phyloP scores from a whole-genome alignment of 2,888 invertebrate species.

The Salticus scenicus region DNA sequence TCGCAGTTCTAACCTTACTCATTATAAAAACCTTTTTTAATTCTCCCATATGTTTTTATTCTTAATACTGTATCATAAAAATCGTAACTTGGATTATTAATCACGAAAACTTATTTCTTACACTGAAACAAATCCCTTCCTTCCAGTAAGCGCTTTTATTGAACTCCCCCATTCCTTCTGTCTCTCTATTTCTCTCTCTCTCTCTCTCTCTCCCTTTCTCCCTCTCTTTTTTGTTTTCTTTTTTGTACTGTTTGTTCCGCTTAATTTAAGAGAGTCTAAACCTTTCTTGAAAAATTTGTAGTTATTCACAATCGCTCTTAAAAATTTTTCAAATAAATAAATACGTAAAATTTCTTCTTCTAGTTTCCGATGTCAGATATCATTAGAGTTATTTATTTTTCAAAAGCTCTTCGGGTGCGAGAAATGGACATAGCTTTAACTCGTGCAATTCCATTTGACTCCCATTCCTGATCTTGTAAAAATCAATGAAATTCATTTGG shows the following conservation, averaged over 20 bases:
- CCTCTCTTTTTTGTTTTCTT: neutral
- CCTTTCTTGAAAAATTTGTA: slow-evolving; percentile 7
- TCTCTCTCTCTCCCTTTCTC: too few relatives aligned
- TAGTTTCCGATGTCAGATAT: slow-evolving; percentile 40
- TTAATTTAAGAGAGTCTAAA: neutral
- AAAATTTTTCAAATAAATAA: slow-evolving; percentile 52
- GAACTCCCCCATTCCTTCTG: too few relatives aligned
- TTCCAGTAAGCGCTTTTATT: too few relatives aligned
- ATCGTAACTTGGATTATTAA: neutral
- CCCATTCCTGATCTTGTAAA: slow-evolving; percentile 54
- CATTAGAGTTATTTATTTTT: slow-evolving; percentile 48
- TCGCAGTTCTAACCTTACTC: too few relatives aligned
- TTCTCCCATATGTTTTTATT: neutral
- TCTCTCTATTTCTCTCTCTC: too few relatives aligned
- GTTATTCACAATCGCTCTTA: slow-evolving; percentile 52
- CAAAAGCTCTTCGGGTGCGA: slow-evolving; percentile 22
- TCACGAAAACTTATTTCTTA: neutral
- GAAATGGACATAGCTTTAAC: slow-evolving; percentile 12
- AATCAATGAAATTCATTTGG: slow-evolving; percentile 68
- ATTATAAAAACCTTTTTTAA: too few relatives aligned
- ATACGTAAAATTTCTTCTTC: slow-evolving; percentile 26
- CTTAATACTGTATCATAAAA: neutral
- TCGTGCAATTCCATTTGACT: slow-evolving; percentile 62
- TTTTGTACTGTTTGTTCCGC: neutral
- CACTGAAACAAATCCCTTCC: neutral